Evolutionary conservation across 2,113 vertebrate genomes (phyloP).

Genomic region (Cariama cristata): DNA sequence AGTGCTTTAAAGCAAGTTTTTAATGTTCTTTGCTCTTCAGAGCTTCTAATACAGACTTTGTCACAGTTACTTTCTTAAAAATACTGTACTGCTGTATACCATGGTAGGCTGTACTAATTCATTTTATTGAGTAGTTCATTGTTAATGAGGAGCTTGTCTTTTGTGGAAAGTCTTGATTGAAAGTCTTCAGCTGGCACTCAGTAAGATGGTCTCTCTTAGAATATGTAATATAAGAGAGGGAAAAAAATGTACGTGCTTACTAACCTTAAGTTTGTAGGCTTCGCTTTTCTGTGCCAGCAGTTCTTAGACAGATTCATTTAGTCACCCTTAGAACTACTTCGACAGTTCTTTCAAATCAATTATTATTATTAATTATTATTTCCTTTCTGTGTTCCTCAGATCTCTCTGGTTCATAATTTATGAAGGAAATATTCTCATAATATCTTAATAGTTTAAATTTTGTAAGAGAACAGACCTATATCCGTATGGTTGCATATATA

Average conservation of each 20-base stretch:
- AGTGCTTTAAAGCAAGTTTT: slow-evolving; percentile 30
- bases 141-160: background rate
- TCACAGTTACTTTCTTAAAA: slow-evolving; percentile 1
- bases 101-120: background rate
- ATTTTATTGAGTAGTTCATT: background rate
- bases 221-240: background rate
- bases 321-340: background rate
- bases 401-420: background rate
- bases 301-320: background rate
- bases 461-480: background rate
- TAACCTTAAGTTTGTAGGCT: background rate
- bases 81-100: background rate
- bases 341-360: background rate
- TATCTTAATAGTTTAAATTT: background rate
- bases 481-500: background rate
- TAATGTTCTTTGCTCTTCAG: background rate
- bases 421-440: background rate
- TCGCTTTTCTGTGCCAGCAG: background rate
- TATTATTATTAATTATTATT: background rate
- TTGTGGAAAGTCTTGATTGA: slow-evolving; percentile 7
- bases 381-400: background rate
- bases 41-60: slow-evolving; percentile 6
- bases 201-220: background rate
- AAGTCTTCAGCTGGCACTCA: background rate
- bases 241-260: accelerated